Evolutionary conservation across 2,888 invertebrate species (phyloP).

Genomic region (Drosophila atripex): DNA sequence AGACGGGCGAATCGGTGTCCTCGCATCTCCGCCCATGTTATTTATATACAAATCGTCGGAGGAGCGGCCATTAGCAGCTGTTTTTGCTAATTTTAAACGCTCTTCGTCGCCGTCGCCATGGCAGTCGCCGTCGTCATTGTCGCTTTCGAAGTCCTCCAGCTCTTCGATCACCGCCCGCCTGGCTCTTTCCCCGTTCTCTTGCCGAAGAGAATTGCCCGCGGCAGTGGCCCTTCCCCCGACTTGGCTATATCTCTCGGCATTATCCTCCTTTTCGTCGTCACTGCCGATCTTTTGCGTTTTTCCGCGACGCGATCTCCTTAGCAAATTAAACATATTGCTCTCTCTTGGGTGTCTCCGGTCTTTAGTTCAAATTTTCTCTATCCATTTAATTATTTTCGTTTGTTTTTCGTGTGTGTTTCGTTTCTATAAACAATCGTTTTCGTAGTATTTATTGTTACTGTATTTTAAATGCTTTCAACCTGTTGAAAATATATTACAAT

Average conservation of each 20-base stretch:
- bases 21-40: slow-evolving; percentile 69
- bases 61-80: slow-evolving; percentile 72
- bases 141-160: slow-evolving; percentile 70
- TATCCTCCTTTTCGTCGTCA: slow-evolving; percentile 36
- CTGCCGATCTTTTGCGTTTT: slow-evolving; percentile 63
- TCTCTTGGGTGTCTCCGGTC: slow-evolving; percentile 20
- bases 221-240: slow-evolving; percentile 33
- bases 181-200: slow-evolving; percentile 17
- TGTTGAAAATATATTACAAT: slow-evolving; percentile 58
- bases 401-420: slow-evolving; percentile 12
- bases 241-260: slow-evolving; percentile 23
- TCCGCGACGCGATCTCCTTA: slow-evolving; percentile 75
- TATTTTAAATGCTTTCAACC: slow-evolving; percentile 54
- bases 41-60: slow-evolving; percentile 69
- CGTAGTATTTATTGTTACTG: slow-evolving; percentile 34
- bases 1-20: slow-evolving; percentile 41
- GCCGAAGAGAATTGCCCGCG: slow-evolving; percentile 11
- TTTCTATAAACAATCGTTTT: slow-evolving; percentile 69
- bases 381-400: slow-evolving; percentile 40
- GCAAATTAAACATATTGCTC: slow-evolving; percentile 77
- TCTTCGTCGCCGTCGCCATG: slow-evolving; percentile 38
- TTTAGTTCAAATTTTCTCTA: slow-evolving; percentile 39
- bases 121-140: slow-evolving; percentile 43
- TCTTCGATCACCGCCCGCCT: slow-evolving; percentile 75
- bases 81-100: slow-evolving; percentile 78